Base-by-base conservation (phyloP, 2,113 vertebrate species). In the Cyrtonyx montezumae region DNA sequence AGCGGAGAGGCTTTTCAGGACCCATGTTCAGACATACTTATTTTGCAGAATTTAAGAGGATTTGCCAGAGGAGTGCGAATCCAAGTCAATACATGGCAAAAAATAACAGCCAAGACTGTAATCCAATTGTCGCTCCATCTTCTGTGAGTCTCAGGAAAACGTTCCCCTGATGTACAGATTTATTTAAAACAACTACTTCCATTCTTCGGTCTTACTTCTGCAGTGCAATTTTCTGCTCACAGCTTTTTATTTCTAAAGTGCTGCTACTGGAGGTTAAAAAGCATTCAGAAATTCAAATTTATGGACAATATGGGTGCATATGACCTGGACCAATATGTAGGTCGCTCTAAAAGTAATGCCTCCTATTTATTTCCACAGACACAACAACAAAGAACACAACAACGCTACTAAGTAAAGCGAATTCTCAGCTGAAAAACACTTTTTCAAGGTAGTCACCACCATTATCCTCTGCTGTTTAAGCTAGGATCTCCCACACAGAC, bases 401-500 rank as follows among this genome's bases (percentile, higher is more conserved):
- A 32, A 56, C 17, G 11, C 30, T 32, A 19, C 11, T 32, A 19
- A 16, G 17, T 32, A 56, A 7, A 56, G 53, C 16, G 19, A 56
- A 56, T 32, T 56, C 30, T 32, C 53, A 56, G 17, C 53, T 32
- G 11, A 30, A 56, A 56, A 56, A 32, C 30, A 19, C 28, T 56
- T 32, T 56, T 32, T 56, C 53, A 55, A 55, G 26, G 28, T 30
- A 55, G 15, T 30, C 28, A 30, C 28, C 15, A 32, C 30, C 53
- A 32, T 32, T 53, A 36, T 6, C 14, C 18, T 32, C 11, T 0
- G 1, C 16, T 0, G 32, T 49, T 18, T 34, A 9, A 82, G 21
- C 1, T 1, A 19, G 15, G 7, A 71, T 13, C 22, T 55, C 30
- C 42, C 65, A 32, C 11, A 8, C 2, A 36, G 20, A 37, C 11